Evolutionary conservation across 2,888 invertebrate species (phyloP), one percentile per base, ranked within the genome.

Genomic region (Peribatodes rhomboidaria): DNA sequence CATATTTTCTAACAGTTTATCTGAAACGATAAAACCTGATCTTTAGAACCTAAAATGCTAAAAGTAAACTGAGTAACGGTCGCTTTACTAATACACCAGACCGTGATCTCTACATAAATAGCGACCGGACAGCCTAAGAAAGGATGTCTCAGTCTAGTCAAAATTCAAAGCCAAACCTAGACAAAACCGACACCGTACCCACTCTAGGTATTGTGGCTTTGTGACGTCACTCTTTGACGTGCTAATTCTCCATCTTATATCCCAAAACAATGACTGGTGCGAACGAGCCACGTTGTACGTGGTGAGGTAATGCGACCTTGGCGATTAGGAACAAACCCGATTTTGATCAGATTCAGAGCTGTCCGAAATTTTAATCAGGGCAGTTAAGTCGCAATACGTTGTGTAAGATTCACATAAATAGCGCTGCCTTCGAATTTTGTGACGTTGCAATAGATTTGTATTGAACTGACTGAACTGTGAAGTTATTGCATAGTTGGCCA

Each of bases 161-260:
- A n/a, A n/a, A n/a, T 27, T 53, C 13, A 18, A 53, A 22, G 22
- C 27, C 33, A 49, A 49, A 31, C 31, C 49, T 49, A 31, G 16
- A 31, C 31, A 14, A 14, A 16, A 31, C 9, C 9, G 31, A 49
- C 10, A 14, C 6, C 16, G 10, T 1, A 11, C 13, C 13, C 8
- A 13, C 35, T 20, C 2, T 41, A 16, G 1, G 27, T n/a, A 50
- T 50, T 37, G 42, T 55, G 39, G 63, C 57, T 35, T n/a, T 27
- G 35, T 80, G 76, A 81, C 79, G 81, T 81, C 76, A 81, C 66
- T 56, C 76, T 84, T 84, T 86, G 79, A 84, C 82, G 84, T 87
- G 87, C 72, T 87, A 87, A 87, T 85, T 82, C 81, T 73, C 64
- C 70, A 69, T 77, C 74, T 74, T 64, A 50, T 67, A 71, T 61